A percentile compares a stretch with the other conserved stretches of the same genome.
Evolutionary conservation across 2,113 vertebrate species (phyloP).

Genomic region (Hyla sarda): DNA sequence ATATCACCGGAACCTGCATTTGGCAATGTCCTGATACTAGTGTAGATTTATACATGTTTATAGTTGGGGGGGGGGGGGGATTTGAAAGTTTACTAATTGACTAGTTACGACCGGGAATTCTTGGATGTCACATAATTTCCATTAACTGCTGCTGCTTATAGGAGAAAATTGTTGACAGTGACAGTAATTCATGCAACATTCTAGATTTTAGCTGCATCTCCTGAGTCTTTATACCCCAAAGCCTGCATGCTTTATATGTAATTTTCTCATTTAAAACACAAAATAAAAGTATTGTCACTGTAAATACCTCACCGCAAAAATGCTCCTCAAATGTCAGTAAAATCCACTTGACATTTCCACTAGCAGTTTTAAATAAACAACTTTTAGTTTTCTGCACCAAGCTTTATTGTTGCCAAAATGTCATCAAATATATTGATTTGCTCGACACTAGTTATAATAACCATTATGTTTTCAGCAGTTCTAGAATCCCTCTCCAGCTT

Average conservation of each 20-base stretch:
- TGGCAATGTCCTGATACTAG: too few species aligned
- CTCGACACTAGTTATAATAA: slow-evolving; percentile 16
- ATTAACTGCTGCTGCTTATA: too few species aligned
- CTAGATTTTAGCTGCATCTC: neutral
- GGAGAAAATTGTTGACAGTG: neutral
- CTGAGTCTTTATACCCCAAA: neutral
- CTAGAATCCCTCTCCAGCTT: neutral
- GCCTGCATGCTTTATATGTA: slow-evolving; percentile 8
- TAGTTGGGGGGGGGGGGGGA: too few species aligned
- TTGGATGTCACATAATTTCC: too few species aligned
- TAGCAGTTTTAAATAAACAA: slow-evolving; percentile 23
- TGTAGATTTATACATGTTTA: too few species aligned
- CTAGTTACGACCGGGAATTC: too few species aligned
- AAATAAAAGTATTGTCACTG: slow-evolving; percentile 43
- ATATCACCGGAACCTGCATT: too few species aligned
- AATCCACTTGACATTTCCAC: slow-evolving; percentile 51
- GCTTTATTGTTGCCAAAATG: slow-evolving; percentile 38
- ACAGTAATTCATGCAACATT: slow-evolving; percentile 5
- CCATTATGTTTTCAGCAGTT: neutral
- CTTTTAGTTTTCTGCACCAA: slow-evolving; percentile 24
- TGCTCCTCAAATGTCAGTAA: slow-evolving; percentile 49
- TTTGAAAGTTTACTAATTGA: too few species aligned
- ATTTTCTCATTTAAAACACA: slow-evolving; percentile 31
- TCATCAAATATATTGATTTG: slow-evolving; percentile 38
- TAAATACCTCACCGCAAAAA: slow-evolving; percentile 39